These are phyloP conservation scores for Bombyx huttoni DNA, from an alignment of 2,888 invertebrate species.

Conservation along the genomic window DNA sequence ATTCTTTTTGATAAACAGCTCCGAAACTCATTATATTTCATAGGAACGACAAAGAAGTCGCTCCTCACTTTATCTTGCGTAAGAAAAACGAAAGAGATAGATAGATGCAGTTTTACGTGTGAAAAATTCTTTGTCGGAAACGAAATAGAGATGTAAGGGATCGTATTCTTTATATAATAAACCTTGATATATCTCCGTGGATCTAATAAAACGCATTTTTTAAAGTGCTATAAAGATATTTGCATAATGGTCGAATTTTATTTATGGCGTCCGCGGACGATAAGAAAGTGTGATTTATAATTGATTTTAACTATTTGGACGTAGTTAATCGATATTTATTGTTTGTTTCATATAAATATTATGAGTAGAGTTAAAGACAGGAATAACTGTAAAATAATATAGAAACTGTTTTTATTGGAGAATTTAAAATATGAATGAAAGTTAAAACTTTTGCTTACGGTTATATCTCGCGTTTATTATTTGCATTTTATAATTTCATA, in stretches of 20 bases:
- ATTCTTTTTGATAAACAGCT: slow-evolving; percentile 16
- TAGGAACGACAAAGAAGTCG: slow-evolving; percentile 7
- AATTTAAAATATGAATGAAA: neutral
- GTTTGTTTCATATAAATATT: slow-evolving; percentile 7
- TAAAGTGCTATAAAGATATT: slow-evolving; percentile 28
- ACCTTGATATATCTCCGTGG: slow-evolving; percentile 17
- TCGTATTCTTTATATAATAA: slow-evolving; percentile 18
- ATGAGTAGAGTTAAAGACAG: neutral
- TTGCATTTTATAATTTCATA: neutral
- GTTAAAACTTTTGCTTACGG: neutral
- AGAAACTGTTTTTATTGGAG: neutral
- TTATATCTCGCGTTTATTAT: neutral
- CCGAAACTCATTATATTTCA: slow-evolving; percentile 18
- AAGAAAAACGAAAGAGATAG: slow-evolving; percentile 6
- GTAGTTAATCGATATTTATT: slow-evolving; percentile 25
- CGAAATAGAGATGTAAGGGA: slow-evolving; percentile 10
- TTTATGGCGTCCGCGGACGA: slow-evolving; percentile 22
- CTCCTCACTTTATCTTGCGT: slow-evolving; percentile 3
- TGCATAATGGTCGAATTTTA: slow-evolving; percentile 28
- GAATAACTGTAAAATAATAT: neutral
- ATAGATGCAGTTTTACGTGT: slow-evolving; percentile 5
- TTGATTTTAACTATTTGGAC: slow-evolving; percentile 19
- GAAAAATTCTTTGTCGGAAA: slow-evolving; percentile 9
- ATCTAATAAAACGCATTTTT: slow-evolving; percentile 27
- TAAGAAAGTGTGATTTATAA: slow-evolving; percentile 32